A percentile compares a stretch with the other conserved stretches of the same genome.
phyloP scores from a whole-genome alignment of 2,888 invertebrate genomes.

The Keiferia lycopersicella region DNA sequence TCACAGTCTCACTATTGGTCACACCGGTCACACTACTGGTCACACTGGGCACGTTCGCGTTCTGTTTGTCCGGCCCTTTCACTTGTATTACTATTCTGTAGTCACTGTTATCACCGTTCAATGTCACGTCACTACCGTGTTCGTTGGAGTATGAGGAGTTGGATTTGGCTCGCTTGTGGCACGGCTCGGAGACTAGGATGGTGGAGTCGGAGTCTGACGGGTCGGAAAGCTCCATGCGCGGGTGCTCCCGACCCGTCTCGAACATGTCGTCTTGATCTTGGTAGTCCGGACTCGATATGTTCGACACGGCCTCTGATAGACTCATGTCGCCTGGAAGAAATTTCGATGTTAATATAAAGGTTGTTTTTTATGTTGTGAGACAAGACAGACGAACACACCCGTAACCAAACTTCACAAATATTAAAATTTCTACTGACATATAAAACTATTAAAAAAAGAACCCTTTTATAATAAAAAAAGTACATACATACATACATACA shows the following conservation, averaged over 20 bases:
- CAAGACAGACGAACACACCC: neutral
- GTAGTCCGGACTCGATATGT: conserved; percentile 94
- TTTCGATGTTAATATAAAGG: neutral
- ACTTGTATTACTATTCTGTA: conserved; percentile 92
- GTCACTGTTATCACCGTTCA: conserved; percentile 75
- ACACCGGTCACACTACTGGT: conserved; percentile 17
- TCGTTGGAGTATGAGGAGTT: conserved; percentile 72
- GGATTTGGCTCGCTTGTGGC: conserved; percentile 79
- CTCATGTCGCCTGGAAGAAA: conserved; percentile 85
- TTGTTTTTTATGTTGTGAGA: neutral
- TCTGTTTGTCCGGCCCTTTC: conserved; percentile 70
- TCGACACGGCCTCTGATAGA: conserved; percentile 92
- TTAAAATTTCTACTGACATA: neutral
- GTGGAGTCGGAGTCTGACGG: conserved; percentile 95
- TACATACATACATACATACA: too few relatives aligned
- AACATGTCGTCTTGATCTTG: conserved; percentile 93
- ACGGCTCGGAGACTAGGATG: conserved; percentile 90
- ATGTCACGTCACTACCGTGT: conserved; percentile 81
- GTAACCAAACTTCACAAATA: neutral
- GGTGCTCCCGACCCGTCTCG: conserved; percentile 88
- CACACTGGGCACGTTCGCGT: conserved; percentile 44
- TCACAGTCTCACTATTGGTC: conserved; percentile 57
- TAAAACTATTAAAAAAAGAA: too few relatives aligned
- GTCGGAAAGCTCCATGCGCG: conserved; percentile 92
- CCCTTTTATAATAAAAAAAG: too few relatives aligned